phyloP scores from a whole-genome alignment of 2,888 invertebrate species.

The Theodoxus fluviatilis region DNA sequence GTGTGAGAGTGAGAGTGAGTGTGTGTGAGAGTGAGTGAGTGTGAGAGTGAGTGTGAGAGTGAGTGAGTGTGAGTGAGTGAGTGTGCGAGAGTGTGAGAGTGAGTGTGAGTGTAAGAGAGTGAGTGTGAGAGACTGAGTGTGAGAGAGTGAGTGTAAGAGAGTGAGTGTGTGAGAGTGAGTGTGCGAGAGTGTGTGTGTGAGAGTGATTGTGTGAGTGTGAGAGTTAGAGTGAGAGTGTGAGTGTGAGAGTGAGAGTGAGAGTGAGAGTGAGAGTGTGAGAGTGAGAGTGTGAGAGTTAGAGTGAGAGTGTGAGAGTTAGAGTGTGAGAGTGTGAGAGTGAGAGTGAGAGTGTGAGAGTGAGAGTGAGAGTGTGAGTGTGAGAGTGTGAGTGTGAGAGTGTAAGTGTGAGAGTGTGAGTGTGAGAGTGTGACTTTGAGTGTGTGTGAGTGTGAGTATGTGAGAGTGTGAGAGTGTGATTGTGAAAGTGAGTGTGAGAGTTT shows the following conservation, averaged over 20 bases:
- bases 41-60: constrained; percentile 13
- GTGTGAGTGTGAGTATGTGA: constrained; percentile 6
- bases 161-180: background rate
- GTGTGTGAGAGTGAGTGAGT: constrained; percentile 5
- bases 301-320: background rate
- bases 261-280: background rate
- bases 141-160: background rate
- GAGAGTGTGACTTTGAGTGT: background rate
- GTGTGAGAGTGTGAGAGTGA: background rate
- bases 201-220: too few relatives aligned
- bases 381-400: constrained; percentile 11
- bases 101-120: background rate
- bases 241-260: background rate
- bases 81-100: background rate
- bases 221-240: background rate
- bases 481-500: too few relatives aligned
- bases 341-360: constrained; percentile 6
- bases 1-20: constrained; percentile 14
- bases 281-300: background rate
- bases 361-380: background rate
- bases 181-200: background rate
- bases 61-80: background rate
- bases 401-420: constrained; percentile 13
- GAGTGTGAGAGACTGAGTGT: constrained; percentile 8
- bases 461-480: background rate